phyloP scores from a whole-genome alignment of 2,888 invertebrate species.

The Phortica magna region DNA sequence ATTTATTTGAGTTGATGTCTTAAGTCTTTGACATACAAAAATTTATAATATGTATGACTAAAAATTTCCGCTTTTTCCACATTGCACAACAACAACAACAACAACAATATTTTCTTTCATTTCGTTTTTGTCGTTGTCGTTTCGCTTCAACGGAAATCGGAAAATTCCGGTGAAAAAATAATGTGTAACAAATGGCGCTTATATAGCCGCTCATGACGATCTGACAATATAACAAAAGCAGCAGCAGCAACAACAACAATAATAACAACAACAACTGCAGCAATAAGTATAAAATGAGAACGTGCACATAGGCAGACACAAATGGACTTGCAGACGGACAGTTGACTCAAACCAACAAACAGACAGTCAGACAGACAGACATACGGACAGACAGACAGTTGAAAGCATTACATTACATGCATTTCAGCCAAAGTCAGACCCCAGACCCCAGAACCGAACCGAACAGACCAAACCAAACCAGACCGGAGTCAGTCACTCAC shows the following conservation, averaged over 20 bases:
- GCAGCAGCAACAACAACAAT: constrained; percentile 41
- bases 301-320: constrained; percentile 46
- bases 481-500: constrained; percentile 59
- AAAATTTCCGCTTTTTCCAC: constrained; percentile 55
- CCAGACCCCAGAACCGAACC: not conserved
- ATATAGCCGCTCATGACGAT: constrained; percentile 44
- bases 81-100: constrained; percentile 56
- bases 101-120: not conserved
- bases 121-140: not conserved
- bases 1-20: not conserved
- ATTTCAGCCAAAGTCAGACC: constrained; percentile 20
- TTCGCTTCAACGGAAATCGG: constrained; percentile 59
- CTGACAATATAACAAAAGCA: constrained; percentile 18
- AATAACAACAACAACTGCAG: constrained; percentile 58
- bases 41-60: constrained; percentile 1
- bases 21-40: not conserved
- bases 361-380: constrained; percentile 18
- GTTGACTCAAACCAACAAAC: constrained; percentile 29
- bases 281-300: constrained; percentile 50
- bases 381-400: not conserved
- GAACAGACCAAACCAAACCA: not conserved
- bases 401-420: constrained; percentile 7
- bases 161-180: constrained; percentile 61
- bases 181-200: constrained; percentile 69
- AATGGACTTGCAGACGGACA: constrained; percentile 25